Evolutionary conservation across 2,888 invertebrate genomes (phyloP), one percentile per base, ranked within the genome.

Genomic region (Macrosoma leucophasiata): DNA sequence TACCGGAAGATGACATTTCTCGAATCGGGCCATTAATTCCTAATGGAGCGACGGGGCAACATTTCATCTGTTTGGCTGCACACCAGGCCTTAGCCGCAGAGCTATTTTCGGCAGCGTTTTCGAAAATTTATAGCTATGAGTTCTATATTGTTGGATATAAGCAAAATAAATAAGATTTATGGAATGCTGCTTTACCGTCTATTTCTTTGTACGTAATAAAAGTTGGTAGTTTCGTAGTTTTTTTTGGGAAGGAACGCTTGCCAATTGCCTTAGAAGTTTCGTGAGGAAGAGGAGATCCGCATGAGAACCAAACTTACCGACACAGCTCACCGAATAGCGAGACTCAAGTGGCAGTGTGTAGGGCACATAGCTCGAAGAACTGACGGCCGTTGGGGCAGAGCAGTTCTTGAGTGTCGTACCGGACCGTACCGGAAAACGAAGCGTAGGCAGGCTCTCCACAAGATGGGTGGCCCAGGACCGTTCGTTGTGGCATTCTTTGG

Each of bases 1-100:
- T 77, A 78, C 76, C 63, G 70, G 70, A 74, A 78, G 75, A 78
- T 77, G 81, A 76, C 81, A 78, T 78, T 79, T 73, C 76, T 76
- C 55, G 75, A 71, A 75, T 75, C 79, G 79, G 74, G 62, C 77
- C 81, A 79, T 81, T 81, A 75, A 81, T 79, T 81, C 77, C 68
- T 81, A 79, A 81, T 79, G 79, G 78, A 69, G 63, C 78, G 69
- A 62, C 66, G 50, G 62, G 70, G 69, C 59, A 79, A 79, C 79
- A 78, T 79, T 81, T 73, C 78, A 74, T 78, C 79, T 78, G 81
- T 75, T 76, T 73, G 66, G 62, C 65, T 67, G 73, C 74, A 76
- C 75, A 73, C 52, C 29, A 63, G 57, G 60, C n/a, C n/a, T n/a
- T n/a, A 48, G 58, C 74, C 72, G 62, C 74, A 74, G 60, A 68